These are phyloP conservation scores for Zosterops borbonicus DNA, from an alignment of 2,113 vertebrate species.

Conservation along the genomic window DNA sequence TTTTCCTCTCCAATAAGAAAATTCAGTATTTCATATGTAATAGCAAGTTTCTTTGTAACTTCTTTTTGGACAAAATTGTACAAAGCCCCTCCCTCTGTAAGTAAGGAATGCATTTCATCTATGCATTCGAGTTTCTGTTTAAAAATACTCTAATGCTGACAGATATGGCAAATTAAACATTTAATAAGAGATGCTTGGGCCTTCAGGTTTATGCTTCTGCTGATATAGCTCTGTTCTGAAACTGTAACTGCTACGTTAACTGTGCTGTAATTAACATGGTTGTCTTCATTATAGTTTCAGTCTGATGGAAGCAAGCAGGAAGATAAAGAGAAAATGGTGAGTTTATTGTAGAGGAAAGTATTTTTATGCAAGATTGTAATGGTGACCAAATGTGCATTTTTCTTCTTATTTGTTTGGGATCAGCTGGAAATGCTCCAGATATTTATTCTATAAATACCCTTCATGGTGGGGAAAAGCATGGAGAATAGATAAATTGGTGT, in stretches of 20 bases:
- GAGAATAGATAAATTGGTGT: not conserved
- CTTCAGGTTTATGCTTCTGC: not conserved
- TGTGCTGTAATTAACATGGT: not conserved
- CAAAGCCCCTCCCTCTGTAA: rapidly evolving
- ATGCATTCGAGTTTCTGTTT: not conserved
- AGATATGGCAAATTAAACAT: not conserved
- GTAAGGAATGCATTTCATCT: not conserved
- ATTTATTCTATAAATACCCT: not conserved
- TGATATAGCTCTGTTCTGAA: not conserved
- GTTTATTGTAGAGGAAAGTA: not conserved
- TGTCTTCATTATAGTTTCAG: constrained; percentile 75
- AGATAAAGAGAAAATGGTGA: constrained; percentile 85
- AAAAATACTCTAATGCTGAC: not conserved
- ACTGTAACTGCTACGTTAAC: not conserved
- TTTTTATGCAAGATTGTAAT: not conserved
- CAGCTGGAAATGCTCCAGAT: not conserved
- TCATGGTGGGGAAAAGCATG: not conserved
- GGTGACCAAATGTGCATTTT: not conserved
- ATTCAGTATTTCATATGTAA: not conserved
- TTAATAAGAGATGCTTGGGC: not conserved
- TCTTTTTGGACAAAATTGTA: not conserved
- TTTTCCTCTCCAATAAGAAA: not conserved
- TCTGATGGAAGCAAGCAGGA: constrained; percentile 81
- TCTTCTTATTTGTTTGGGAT: not conserved
- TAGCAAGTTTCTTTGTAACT: not conserved